A percentile compares a stretch with the other conserved stretches of the same genome.
Evolutionary conservation across 2,113 vertebrate genomes (phyloP).

Genomic region (Casuarius casuarius): DNA sequence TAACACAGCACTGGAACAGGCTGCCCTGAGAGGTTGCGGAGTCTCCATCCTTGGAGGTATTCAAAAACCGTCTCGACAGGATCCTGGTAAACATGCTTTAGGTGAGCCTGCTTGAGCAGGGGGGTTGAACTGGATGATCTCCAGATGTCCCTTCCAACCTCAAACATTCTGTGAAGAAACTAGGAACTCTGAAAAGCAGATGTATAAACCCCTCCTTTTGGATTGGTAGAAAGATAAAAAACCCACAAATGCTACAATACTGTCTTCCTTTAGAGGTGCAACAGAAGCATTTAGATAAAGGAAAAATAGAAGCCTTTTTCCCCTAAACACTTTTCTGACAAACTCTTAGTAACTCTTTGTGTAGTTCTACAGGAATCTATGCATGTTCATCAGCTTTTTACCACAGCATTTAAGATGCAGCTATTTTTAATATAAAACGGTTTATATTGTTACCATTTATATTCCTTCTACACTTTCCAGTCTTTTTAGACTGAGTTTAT

Average conservation of each 20-base stretch:
- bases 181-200: not conserved
- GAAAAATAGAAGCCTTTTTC: not conserved
- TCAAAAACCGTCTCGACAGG: no score
- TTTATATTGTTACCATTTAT: not conserved
- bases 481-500: not conserved
- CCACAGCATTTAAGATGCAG: rapidly evolving
- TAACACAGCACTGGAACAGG: no score
- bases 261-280: not conserved
- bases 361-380: not conserved
- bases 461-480: not conserved
- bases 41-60: no score
- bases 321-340: not conserved
- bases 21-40: no score
- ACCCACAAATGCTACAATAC: not conserved
- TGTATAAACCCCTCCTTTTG: not conserved
- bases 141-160: no score
- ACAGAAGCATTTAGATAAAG: not conserved
- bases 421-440: not conserved
- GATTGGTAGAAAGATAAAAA: not conserved
- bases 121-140: no score
- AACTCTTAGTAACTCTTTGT: not conserved
- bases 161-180: not conserved
- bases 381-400: not conserved
- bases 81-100: no score
- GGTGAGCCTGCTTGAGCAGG: no score